Evolutionary conservation across 2,113 vertebrate genomes (phyloP), one percentile per base, ranked within the genome.

Genomic region (Triplophysa dalaica): DNA sequence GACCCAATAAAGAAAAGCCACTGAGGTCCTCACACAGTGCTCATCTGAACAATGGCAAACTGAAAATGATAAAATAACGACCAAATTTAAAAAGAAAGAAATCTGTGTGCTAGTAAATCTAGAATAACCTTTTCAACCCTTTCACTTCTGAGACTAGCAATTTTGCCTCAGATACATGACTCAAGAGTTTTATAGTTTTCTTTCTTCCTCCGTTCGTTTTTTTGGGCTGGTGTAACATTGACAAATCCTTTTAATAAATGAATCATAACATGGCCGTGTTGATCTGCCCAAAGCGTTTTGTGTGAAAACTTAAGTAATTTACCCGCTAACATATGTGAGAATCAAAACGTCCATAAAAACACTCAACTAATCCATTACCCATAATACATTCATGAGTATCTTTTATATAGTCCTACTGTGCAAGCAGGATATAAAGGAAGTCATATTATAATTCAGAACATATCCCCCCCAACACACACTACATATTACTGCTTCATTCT

Each of bases 401-500:
- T 83, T 85, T 85, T 86, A 83, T 86, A 81, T 68, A 85, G 83
- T 82, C 81, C 52, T 58, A 56, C 76, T 81, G 79, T 82, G 81
- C 58, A 69, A 72, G 26, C 45, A 54, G 79, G 62, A 65, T 77
- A 85, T 85, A 85, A 86, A 83, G 73, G 77, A 84, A 77, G 83
- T 83, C 65, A 83, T 73, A 82, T 81, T 85, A 79, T 82, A 77
- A 87, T 82, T 84, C 77, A 78, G 70, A 85, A 75, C 82, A 80
- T 74, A 72, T 79, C 65, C 80, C 29, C 56, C 63, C 70, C 41
- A 60, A 56, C 77, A 78, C 76, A 79, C 85, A 81, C 81, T 81
- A 82, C 86, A 83, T 83, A 86, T 81, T 82, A 78, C 63, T 67
- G 54, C 77, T 81, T 75, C 73, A 70, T 87, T 83, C 83, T 89